Conservation (phyloP, 2,113 vertebrate species). For the Menidia beryllina region DNA sequence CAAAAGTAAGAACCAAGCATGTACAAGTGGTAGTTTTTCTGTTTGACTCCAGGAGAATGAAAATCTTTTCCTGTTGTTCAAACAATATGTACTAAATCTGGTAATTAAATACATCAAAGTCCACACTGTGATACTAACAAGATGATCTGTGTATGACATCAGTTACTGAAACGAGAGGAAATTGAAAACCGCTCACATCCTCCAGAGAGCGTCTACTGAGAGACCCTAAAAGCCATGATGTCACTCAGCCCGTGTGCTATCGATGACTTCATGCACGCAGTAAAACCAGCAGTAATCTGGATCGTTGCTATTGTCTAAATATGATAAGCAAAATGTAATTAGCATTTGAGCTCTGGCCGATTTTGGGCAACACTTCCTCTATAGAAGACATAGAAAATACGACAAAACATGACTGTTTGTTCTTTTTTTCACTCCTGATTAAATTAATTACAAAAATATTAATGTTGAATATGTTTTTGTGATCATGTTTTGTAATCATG, state of each 20-base stretch:
- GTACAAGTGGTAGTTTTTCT: too few relatives aligned
- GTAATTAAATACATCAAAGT: neutral
- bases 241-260: conserved; percentile 34
- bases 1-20: neutral
- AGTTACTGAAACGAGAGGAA: conserved; percentile 3
- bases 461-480: neutral
- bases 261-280: conserved; percentile 11
- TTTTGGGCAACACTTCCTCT: too few relatives aligned
- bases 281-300: neutral
- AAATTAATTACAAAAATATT: too few relatives aligned
- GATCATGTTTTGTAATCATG: neutral
- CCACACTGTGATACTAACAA: neutral
- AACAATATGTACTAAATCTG: neutral
- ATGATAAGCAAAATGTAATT: neutral
- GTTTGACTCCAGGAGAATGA: neutral
- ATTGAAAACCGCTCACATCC: conserved; percentile 17
- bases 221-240: conserved; percentile 30
- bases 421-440: too few relatives aligned
- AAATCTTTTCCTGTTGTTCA: neutral
- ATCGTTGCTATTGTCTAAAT: neutral
- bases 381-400: neutral
- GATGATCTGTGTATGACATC: conserved; percentile 4
- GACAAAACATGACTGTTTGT: neutral
- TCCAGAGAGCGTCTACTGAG: conserved; percentile 10
- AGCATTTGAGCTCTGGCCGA: neutral